A percentile compares a stretch with the other conserved stretches of the same genome.
Evolutionary conservation across 1,140 invertebrate species (phyloP).

Genomic region (Drosophila lini): DNA sequence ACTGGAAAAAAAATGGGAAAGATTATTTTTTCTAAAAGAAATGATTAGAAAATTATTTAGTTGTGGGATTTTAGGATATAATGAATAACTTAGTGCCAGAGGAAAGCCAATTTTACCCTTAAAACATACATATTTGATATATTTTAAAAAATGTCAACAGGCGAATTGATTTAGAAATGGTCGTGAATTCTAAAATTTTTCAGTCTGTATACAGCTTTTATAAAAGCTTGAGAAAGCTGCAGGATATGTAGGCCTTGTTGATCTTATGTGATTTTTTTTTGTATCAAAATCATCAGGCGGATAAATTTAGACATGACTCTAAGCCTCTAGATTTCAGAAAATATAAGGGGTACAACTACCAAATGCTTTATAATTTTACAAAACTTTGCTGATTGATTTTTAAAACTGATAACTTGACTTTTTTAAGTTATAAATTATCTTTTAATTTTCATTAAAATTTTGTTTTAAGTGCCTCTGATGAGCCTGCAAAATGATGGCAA

Average conservation of each 20-base stretch:
- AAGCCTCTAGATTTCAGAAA: neutral
- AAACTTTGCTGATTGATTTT: too few relatives aligned
- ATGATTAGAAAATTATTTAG: fast-evolving
- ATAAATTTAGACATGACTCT: neutral
- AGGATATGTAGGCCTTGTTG: too few relatives aligned
- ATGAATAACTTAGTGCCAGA: neutral
- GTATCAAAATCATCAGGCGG: too few relatives aligned
- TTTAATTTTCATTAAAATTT: neutral
- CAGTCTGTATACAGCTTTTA: neutral
- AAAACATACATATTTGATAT: neutral
- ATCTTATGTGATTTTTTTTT: too few relatives aligned
- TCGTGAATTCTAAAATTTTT: neutral
- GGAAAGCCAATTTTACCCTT: too few relatives aligned
- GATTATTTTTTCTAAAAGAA: neutral
- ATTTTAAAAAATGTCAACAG: neutral
- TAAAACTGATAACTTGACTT: neutral
- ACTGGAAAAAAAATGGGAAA: neutral
- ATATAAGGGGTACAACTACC: neutral
- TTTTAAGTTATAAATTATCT: too few relatives aligned
- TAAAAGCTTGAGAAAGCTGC: too few relatives aligned
- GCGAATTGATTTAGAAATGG: neutral
- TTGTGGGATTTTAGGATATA: too few relatives aligned
- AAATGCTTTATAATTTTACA: too few relatives aligned
- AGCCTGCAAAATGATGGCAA: constrained; percentile 22
- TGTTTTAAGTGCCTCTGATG: constrained; percentile 1